phyloP scores from a whole-genome alignment of 2,888 invertebrate genomes.

The Ferdinandea cuprea region DNA sequence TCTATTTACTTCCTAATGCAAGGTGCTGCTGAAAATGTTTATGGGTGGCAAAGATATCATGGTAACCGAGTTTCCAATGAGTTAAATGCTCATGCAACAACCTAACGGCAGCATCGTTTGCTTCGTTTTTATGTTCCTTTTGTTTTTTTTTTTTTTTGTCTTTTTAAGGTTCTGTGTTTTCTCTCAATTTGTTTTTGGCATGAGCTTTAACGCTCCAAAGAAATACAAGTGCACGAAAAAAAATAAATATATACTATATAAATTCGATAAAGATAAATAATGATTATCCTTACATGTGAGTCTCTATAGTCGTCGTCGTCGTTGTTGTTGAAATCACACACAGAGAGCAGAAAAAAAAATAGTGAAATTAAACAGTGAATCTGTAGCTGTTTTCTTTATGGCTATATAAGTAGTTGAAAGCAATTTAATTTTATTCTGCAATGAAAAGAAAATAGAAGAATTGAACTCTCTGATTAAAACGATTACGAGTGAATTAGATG shows the following conservation, averaged over 20 bases:
- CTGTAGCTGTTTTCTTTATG: no score
- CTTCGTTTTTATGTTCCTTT: constrained; percentile 47
- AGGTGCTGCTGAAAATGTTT: constrained; percentile 63
- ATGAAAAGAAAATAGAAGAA: constrained; percentile 26
- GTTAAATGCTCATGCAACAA: constrained; percentile 58
- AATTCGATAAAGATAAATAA: constrained; percentile 63
- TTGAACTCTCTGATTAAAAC: constrained; percentile 62
- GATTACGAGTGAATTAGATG: constrained; percentile 62
- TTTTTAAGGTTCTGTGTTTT: constrained; percentile 28
- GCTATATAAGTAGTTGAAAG: constrained; percentile 13
- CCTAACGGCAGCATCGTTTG: constrained; percentile 51
- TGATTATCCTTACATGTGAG: constrained; percentile 57
- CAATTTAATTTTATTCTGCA: constrained; percentile 33
- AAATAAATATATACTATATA: constrained; percentile 62
- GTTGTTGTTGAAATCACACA: not conserved
- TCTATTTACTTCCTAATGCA: constrained; percentile 22
- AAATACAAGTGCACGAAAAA: constrained; percentile 66
- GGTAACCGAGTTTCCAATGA: constrained; percentile 57
- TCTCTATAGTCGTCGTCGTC: not conserved
- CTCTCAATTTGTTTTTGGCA: constrained; percentile 72
- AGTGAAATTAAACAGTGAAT: constrained; percentile 42
- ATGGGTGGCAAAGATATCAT: constrained; percentile 62
- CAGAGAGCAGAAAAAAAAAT: constrained; percentile 1
- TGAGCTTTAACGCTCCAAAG: constrained; percentile 61
- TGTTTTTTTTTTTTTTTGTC: constrained; percentile 27